These are phyloP conservation scores for Noctua janthina DNA, from an alignment of 2,888 invertebrate species.

Conservation along the genomic window DNA sequence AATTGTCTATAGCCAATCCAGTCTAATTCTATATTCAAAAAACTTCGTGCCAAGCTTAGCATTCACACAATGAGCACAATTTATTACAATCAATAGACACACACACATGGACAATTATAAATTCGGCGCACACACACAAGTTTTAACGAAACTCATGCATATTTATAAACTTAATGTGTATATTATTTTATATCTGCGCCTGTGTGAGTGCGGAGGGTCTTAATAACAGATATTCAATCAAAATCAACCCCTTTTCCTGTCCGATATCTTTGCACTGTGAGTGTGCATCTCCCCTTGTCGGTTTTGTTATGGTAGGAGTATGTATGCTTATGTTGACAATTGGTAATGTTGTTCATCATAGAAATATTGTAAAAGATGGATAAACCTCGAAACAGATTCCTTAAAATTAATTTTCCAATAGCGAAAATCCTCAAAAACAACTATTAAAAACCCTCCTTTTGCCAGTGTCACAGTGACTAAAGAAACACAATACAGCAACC, in stretches of 20 bases:
- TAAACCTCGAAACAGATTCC: not conserved
- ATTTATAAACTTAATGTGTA: conserved; percentile 88
- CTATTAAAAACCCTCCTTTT: not conserved
- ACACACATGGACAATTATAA: conserved; percentile 70
- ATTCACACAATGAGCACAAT: conserved; percentile 67
- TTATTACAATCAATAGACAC: conserved; percentile 69
- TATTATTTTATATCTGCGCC: conserved; percentile 87
- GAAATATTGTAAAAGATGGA: not conserved
- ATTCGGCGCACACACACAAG: conserved; percentile 80
- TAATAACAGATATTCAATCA: conserved; percentile 91
- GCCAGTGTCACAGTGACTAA: conserved; percentile 29
- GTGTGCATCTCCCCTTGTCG: conserved; percentile 84
- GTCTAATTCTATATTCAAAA: conserved; percentile 46
- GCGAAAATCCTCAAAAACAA: not conserved
- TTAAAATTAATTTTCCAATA: not conserved
- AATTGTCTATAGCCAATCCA: conserved; percentile 1
- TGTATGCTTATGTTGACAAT: conserved; percentile 57
- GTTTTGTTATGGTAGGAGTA: conserved; percentile 78
- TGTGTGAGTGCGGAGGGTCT: conserved; percentile 85
- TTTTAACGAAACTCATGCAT: conserved; percentile 88
- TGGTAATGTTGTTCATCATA: conserved; percentile 29
- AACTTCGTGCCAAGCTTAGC: conserved; percentile 47
- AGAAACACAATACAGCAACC: conserved; percentile 35
- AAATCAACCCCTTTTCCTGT: conserved; percentile 88
- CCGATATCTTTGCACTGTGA: conserved; percentile 88